A percentile compares a stretch with the other conserved stretches of the same genome.
These are phyloP conservation scores for Enteromius afrohamiltoni DNA, from an alignment of 2,797 vertebrate species.

Conservation along the genomic window DNA sequence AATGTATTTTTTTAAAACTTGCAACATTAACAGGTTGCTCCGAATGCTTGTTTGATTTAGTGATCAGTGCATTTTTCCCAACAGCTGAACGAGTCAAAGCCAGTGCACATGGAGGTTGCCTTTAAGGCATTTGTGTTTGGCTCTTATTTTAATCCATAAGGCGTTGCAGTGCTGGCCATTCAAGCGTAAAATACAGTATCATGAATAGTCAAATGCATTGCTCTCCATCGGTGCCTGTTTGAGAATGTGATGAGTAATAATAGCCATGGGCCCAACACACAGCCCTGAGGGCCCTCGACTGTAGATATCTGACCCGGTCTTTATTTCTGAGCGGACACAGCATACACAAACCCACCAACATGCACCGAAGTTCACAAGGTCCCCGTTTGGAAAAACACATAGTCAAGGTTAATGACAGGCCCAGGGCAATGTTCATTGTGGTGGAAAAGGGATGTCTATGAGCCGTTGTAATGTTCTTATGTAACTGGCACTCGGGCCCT, in stretches of 20 bases:
- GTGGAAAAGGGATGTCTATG: conserved; percentile 46
- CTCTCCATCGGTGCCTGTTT: conserved; percentile 2
- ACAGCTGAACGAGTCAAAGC: conserved; percentile 18
- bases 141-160: conserved; percentile 23
- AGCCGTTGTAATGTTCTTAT: conserved; percentile 73
- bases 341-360: conserved; percentile 35
- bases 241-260: conserved; percentile 41
- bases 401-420: conserved; percentile 80
- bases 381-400: conserved; percentile 68
- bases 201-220: conserved; percentile 40
- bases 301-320: conserved; percentile 42
- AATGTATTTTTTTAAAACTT: not conserved
- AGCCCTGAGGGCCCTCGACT: conserved; percentile 7
- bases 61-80: conserved; percentile 14
- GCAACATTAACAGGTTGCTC: not conserved
- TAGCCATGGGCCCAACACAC: not conserved
- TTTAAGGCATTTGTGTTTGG: conserved; percentile 23
- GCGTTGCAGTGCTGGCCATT: conserved; percentile 3
- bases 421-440: conserved; percentile 63
- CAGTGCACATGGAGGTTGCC: not conserved
- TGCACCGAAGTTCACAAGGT: conserved; percentile 44
- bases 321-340: not conserved
- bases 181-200: conserved; percentile 27
- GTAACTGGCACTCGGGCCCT: conserved; percentile 68
- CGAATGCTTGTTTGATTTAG: not conserved